Base-by-base conservation (phyloP, 30 jellyfish, hydroid and myxozoan species). In the Sanderia malayensis region DNA sequence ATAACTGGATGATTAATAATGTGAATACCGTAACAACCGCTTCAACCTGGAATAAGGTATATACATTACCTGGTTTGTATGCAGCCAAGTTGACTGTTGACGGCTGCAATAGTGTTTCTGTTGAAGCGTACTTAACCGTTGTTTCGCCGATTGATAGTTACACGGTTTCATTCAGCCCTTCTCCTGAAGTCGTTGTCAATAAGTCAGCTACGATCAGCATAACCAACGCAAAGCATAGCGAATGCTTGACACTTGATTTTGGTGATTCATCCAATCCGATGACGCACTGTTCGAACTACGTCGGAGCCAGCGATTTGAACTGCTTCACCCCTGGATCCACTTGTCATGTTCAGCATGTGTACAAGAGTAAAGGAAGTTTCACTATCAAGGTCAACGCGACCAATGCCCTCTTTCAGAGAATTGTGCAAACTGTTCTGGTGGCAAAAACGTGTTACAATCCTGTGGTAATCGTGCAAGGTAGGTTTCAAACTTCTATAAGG, bases 401-500 rank as follows among this genome's bases (percentile, higher is more conserved):
- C 33, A 74, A 59, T 61, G 24, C 33, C 13, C 53, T 74, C 13
- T 74, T 58, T 30, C 70, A 64, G 19, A 44, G 67, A 25, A 31
- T 15, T 13, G 60, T 58, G 57, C 28, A 49, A 13, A 8, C 34
- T 4, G 31, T 31, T 22, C 4, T 74, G 13, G 46, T 46, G 21
- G 86, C 86, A 19, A 74, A 74, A 70, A 19, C 86, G 44, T 74
- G 86, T 53, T 23, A 59, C 59, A 44, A 33, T 25, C 86, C 86
- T 3, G 23, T 3, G 28, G 13, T 74, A 21, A 17, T n/a, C 25
- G 32, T 60, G 1, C 86, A 58, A 60, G 86, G 86, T 74, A 23
- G 1, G 86, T n/a, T n/a, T n/a, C n/a, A n/a, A n/a, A n/a, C n/a
- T n/a, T n/a, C n/a, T n/a, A n/a, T n/a, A n/a, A n/a, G n/a, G n/a